Evolutionary conservation across 2,113 vertebrate genomes (phyloP).

Genomic region (Thamnaconus septentrionalis): DNA sequence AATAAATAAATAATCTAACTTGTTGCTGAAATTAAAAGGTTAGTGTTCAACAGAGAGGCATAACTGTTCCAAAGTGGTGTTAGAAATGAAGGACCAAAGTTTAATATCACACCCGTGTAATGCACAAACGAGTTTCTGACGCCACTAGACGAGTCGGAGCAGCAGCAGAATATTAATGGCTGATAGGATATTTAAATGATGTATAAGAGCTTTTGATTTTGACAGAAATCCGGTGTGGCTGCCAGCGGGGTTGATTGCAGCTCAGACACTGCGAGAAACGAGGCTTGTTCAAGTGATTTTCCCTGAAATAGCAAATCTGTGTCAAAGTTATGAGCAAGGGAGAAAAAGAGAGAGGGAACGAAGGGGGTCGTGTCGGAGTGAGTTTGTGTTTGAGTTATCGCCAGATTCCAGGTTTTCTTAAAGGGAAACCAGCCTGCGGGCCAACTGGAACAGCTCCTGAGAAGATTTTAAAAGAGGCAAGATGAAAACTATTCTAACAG

Average conservation of each 20-base stretch:
- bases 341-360: neutral
- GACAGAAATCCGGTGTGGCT: slow-evolving; percentile 8
- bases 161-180: slow-evolving; percentile 12
- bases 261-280: slow-evolving; percentile 27
- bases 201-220: slow-evolving; percentile 8
- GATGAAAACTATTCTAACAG: slow-evolving; percentile 45
- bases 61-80: no score
- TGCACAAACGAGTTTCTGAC: no score
- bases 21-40: no score
- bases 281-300: slow-evolving; percentile 23
- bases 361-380: neutral
- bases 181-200: slow-evolving; percentile 25
- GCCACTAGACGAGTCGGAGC: slow-evolving; percentile 1
- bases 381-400: slow-evolving; percentile 34
- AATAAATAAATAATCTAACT: no score
- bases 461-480: slow-evolving; percentile 41
- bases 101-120: no score
- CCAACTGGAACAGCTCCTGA: slow-evolving; percentile 28
- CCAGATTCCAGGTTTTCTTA: slow-evolving; percentile 38
- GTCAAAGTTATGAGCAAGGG: slow-evolving; percentile 17
- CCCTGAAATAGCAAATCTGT: slow-evolving; percentile 34
- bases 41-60: no score
- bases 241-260: slow-evolving; percentile 6
- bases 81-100: no score
- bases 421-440: slow-evolving; percentile 40